Conservation (phyloP, 37 sponge, comb jelly and placozoan genomes). For the Cliona cf. orientalis region DNA sequence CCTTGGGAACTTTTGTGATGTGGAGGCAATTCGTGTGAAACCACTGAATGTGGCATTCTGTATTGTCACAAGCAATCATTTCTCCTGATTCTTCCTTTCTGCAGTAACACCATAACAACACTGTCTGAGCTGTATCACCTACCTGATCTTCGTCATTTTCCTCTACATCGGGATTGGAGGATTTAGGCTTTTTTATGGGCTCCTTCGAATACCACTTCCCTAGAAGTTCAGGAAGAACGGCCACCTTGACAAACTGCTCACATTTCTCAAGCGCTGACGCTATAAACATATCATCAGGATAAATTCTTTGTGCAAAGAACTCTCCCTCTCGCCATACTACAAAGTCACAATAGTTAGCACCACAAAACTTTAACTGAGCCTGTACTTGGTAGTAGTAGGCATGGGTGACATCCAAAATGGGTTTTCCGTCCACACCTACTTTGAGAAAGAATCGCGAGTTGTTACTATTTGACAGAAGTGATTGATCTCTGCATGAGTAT, state of each 20-base stretch:
- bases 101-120: conserved; percentile 28
- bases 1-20: conserved; percentile 24
- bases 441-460: conserved; percentile 42
- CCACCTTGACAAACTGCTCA: conserved; percentile 28
- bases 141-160: too few relatives aligned
- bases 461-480: neutral
- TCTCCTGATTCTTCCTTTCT: neutral
- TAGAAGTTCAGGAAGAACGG: conserved; percentile 32
- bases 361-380: conserved; percentile 50
- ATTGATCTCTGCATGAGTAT: conserved; percentile 25
- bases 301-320: conserved; percentile 23
- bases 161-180: too few relatives aligned
- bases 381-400: conserved; percentile 79
- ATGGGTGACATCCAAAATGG: conserved; percentile 36
- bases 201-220: conserved; percentile 41
- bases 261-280: neutral
- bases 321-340: conserved; percentile 46
- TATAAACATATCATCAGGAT: conserved; percentile 25
- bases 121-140: too few relatives aligned
- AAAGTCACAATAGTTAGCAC: conserved; percentile 50
- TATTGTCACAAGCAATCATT: conserved; percentile 37
- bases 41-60: conserved; percentile 18
- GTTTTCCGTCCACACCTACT: conserved; percentile 7
- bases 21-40: conserved; percentile 34
- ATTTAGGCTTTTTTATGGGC: too few relatives aligned